Evolutionary conservation across 1,140 invertebrate species (phyloP).

Genomic region (Temnothorax longispinosus): DNA sequence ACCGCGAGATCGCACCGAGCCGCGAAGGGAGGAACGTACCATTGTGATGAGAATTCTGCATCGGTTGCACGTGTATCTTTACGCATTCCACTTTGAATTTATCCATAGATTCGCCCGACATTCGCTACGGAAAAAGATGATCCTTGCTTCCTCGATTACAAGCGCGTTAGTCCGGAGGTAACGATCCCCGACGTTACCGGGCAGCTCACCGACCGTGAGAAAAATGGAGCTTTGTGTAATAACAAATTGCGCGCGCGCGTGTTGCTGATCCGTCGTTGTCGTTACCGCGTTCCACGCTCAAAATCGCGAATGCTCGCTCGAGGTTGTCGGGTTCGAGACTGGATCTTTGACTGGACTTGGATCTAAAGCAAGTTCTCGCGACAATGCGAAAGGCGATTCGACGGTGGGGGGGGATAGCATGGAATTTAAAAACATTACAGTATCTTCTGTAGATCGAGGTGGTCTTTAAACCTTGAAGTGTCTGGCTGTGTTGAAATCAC

Average conservation of each 20-base stretch:
- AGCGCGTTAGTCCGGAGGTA: neutral
- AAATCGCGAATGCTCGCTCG: neutral
- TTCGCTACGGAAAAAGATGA: neutral
- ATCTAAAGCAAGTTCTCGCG: neutral
- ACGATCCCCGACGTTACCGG: too few species aligned
- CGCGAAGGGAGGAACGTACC: neutral
- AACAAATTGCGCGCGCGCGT: neutral
- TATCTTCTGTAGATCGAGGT: neutral
- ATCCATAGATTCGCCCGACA: neutral
- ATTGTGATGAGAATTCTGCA: neutral
- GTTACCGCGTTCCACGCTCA: too few species aligned
- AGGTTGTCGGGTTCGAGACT: neutral
- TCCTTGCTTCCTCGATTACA: neutral
- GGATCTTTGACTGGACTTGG: neutral
- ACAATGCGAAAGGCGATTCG: neutral
- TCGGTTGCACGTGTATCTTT: conserved; percentile 19
- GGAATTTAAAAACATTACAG: neutral
- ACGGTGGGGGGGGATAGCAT: neutral
- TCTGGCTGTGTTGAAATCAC: neutral
- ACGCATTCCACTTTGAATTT: neutral
- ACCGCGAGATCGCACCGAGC: neutral
- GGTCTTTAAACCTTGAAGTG: neutral
- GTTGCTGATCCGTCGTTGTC: neutral
- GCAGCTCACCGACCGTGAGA: neutral
- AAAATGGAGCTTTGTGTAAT: neutral